Percentiles rank a stretch among this genome's conserved stretches.
Evolutionary conservation across 1,140 invertebrate genomes (phyloP).

Genomic region (Metopolophium dirhodum): DNA sequence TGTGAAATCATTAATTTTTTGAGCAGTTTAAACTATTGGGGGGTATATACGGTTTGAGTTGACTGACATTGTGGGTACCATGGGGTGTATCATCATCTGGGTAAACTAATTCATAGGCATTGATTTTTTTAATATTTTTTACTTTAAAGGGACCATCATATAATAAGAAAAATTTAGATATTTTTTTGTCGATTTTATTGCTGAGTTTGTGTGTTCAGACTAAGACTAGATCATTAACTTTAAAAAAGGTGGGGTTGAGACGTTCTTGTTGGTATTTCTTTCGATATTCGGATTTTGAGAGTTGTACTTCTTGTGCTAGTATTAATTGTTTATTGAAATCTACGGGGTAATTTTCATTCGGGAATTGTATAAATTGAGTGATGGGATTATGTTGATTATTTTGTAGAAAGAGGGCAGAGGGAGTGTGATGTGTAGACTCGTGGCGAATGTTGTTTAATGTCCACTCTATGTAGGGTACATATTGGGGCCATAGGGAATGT

Average conservation of each 20-base stretch:
- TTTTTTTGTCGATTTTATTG: not conserved
- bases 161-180: not conserved
- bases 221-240: not conserved
- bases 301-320: not conserved
- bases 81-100: not conserved
- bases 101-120: not conserved
- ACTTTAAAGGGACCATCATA: not conserved
- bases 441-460: not conserved
- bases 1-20: too few relatives aligned
- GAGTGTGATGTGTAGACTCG: not conserved
- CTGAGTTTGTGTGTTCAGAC: not conserved
- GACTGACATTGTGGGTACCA: not conserved
- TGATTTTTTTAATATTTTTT: not conserved
- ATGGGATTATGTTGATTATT: not conserved
- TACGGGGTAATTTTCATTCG: not conserved
- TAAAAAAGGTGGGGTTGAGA: not conserved
- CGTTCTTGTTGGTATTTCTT: not conserved
- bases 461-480: not conserved
- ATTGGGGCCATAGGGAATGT: not conserved
- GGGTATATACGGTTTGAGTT: not conserved
- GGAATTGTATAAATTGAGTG: not conserved
- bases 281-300: not conserved
- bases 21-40: not conserved
- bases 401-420: not conserved
- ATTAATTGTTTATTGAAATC: not conserved